Evolutionary conservation across 2,113 vertebrate species (phyloP).

Genomic region (Etheostoma spectabile): DNA sequence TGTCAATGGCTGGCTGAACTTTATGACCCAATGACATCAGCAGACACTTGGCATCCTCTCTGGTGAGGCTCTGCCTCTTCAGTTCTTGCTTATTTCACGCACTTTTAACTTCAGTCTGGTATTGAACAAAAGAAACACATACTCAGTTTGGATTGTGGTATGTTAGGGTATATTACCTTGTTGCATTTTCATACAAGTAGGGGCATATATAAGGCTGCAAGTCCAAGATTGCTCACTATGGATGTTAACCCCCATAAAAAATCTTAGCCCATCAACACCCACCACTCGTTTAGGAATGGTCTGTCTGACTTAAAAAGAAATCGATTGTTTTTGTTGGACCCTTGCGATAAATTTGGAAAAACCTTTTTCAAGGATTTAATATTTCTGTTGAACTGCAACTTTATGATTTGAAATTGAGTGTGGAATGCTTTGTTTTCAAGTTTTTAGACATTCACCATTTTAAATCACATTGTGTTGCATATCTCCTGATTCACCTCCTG

Average conservation of each 20-base stretch:
- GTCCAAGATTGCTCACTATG: background rate
- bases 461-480: background rate
- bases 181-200: background rate
- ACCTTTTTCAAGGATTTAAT: background rate
- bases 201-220: background rate
- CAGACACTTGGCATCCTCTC: conserved; percentile 16
- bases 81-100: background rate
- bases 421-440: background rate
- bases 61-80: conserved; percentile 5
- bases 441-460: background rate
- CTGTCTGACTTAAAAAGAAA: background rate
- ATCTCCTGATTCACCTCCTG: background rate
- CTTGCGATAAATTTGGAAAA: background rate
- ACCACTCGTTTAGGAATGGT: background rate
- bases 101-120: background rate
- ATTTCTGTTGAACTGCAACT: background rate
- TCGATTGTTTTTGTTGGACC: fast-evolving
- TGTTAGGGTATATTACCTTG: background rate
- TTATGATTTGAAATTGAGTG: background rate
- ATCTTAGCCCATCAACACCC: background rate
- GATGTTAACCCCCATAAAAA: background rate
- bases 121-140: background rate
- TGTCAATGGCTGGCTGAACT: background rate
- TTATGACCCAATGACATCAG: conserved; percentile 11
- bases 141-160: background rate